A percentile compares a stretch with the other conserved stretches of the same genome.
Conservation (phyloP, 2,888 invertebrate genomes). For the Stenchaetothrips biformis region DNA sequence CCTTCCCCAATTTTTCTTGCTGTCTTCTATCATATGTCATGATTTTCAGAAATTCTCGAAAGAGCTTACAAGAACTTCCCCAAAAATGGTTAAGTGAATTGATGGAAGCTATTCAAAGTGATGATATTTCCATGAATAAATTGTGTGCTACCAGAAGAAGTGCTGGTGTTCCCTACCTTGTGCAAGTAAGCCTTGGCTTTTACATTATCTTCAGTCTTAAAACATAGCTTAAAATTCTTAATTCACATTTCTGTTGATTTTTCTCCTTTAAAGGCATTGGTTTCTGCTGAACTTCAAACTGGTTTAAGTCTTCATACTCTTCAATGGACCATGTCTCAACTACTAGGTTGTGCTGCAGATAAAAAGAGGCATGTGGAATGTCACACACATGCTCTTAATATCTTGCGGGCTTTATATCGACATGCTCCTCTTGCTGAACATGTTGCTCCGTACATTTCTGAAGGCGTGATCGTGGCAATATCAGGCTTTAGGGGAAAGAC, state of each 20-base stretch:
- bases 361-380: constrained; percentile 1
- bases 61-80: constrained; percentile 55
- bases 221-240: not conserved
- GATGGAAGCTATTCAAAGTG: constrained; percentile 52
- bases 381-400: constrained; percentile 73
- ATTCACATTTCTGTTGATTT: constrained; percentile 4
- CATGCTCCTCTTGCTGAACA: constrained; percentile 70
- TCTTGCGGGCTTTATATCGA: constrained; percentile 73
- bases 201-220: too few species aligned
- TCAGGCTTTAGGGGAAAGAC: constrained; percentile 64
- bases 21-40: constrained; percentile 32
- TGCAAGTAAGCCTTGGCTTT: constrained; percentile 55
- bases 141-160: constrained; percentile 82
- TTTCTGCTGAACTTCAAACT: constrained; percentile 6
- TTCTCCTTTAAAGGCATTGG: constrained; percentile 29
- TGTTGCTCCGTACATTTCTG: constrained; percentile 61
- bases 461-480: constrained; percentile 61
- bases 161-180: constrained; percentile 90
- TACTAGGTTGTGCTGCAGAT: constrained; percentile 3
- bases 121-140: constrained; percentile 48
- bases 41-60: constrained; percentile 41
- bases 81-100: constrained; percentile 60
- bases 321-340: constrained; percentile 15
- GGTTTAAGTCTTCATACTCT: constrained; percentile 1
- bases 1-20: constrained; percentile 25